A percentile compares a stretch with the other conserved stretches of the same genome.
phyloP scores from a whole-genome alignment of 2,113 vertebrate species.

The Xiphorhynchus elegans region DNA sequence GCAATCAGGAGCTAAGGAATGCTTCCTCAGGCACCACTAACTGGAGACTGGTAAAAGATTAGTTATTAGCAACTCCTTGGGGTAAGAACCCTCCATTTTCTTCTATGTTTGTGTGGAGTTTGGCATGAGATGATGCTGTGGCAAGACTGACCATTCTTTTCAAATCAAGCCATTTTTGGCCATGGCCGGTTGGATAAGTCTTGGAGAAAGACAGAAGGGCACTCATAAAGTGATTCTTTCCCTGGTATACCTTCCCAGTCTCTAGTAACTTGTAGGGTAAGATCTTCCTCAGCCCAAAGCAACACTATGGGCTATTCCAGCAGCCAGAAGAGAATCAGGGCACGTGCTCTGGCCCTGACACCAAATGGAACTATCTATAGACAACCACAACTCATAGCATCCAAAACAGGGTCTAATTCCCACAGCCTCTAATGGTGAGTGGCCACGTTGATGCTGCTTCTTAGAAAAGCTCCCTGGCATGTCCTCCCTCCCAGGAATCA shows the following conservation, averaged over 20 bases:
- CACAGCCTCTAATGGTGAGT: background rate
- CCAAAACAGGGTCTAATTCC: background rate
- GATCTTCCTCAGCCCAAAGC: background rate
- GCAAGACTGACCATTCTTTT: background rate
- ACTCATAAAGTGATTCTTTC: background rate
- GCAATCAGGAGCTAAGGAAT: background rate
- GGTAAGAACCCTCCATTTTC: background rate
- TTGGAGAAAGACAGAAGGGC: background rate
- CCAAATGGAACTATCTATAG: background rate
- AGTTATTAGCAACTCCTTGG: slow-evolving; percentile 4
- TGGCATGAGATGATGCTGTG: background rate
- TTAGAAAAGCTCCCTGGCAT: background rate
- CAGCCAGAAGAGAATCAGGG: background rate
- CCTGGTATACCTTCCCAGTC: background rate
- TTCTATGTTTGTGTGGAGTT: background rate
- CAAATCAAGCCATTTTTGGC: background rate
- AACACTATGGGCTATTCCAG: background rate
- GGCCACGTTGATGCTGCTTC: accelerated
- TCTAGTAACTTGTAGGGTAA: background rate
- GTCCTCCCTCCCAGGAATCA: background rate
- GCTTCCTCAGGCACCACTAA: background rate
- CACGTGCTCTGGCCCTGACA: background rate
- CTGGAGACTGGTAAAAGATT: background rate
- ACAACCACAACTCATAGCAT: background rate
- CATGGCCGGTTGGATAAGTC: background rate